These are phyloP conservation scores for Stenodera caucasica DNA, from an alignment of 2,888 invertebrate genomes.

Conservation along the genomic window DNA sequence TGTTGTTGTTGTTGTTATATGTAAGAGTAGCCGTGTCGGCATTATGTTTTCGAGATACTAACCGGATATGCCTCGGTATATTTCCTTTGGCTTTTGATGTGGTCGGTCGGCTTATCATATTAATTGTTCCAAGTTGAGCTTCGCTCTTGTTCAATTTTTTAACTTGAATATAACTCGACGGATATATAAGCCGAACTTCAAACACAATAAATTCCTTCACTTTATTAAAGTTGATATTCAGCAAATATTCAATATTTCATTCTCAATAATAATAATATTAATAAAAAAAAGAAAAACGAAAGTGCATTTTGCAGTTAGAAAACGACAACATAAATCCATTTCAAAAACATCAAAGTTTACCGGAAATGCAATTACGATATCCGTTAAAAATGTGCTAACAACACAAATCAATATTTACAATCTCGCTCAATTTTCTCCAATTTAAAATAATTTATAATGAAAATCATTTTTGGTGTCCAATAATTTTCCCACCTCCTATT, in stretches of 20 bases:
- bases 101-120: conserved; percentile 28
- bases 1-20: background rate
- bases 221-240: too few relatives aligned
- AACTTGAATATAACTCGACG: background rate
- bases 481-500: too few relatives aligned
- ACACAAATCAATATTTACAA: background rate
- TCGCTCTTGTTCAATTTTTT: conserved; percentile 7
- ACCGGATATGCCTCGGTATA: conserved; percentile 22
- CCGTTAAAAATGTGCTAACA: conserved; percentile 29
- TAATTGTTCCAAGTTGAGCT: conserved; percentile 24
- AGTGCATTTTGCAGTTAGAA: conserved; percentile 39
- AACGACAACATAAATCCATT: conserved; percentile 42
- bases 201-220: background rate
- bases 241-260: background rate
- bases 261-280: background rate
- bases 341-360: conserved; percentile 36
- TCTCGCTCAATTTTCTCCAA: background rate
- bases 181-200: background rate
- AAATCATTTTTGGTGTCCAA: too few relatives aligned
- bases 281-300: conserved; percentile 28
- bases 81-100: conserved; percentile 28
- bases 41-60: conserved; percentile 26
- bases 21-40: conserved; percentile 21
- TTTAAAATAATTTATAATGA: too few relatives aligned
- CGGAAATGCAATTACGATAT: conserved; percentile 36